These are phyloP conservation scores for Nemopilema nomurai DNA, from an alignment of 30 jellyfish, hydroid and myxozoan species.

Conservation along the genomic window DNA sequence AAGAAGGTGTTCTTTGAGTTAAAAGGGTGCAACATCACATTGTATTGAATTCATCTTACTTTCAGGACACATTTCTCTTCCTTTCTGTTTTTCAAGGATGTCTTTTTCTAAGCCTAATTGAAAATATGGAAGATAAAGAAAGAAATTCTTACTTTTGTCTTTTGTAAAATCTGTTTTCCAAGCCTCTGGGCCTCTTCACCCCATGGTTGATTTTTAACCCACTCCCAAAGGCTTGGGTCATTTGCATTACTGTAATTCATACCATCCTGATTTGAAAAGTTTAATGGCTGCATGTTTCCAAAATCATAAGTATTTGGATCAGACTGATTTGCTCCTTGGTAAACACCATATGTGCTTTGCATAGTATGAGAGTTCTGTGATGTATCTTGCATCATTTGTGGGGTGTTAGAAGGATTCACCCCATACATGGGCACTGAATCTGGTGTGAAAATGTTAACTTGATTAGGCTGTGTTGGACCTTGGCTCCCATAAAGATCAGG, in stretches of 20 bases:
- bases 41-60: too few species aligned
- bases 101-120: background rate
- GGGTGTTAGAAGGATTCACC: background rate
- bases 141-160: conserved; percentile 58
- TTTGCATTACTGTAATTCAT: conserved; percentile 18
- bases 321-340: background rate
- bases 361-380: background rate
- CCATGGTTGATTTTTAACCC: conserved; percentile 78
- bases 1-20: too few species aligned
- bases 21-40: too few species aligned
- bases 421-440: conserved; percentile 21
- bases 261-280: conserved; percentile 12
- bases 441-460: conserved; percentile 49
- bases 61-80: background rate
- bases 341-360: background rate
- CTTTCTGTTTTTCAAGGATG: background rate
- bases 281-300: conserved; percentile 17
- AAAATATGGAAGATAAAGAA: background rate
- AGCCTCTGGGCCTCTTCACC: conserved; percentile 71
- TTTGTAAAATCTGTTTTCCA: conserved; percentile 67
- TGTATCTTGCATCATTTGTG: conserved; percentile 7
- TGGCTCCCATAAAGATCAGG: conserved; percentile 61
- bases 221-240: conserved; percentile 71
- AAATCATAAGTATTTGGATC: background rate
- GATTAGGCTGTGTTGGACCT: conserved; percentile 23